Percentiles rank a stretch among this genome's conserved stretches.
Evolutionary conservation across 2,888 invertebrate genomes (phyloP).

Genomic region (Strigamia maritima): DNA sequence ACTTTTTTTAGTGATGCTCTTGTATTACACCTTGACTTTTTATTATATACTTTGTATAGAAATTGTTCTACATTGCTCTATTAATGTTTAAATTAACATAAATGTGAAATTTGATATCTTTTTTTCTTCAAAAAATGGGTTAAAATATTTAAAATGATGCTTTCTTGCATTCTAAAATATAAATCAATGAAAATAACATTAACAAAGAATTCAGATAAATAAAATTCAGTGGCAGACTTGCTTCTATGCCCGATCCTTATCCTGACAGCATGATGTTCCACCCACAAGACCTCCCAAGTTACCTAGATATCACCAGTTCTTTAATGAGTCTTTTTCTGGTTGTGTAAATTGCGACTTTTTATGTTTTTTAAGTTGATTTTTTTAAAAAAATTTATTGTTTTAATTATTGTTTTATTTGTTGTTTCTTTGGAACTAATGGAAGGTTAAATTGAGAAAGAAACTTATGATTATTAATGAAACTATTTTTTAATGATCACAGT

Average conservation of each 20-base stretch:
- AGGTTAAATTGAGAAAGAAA: not conserved
- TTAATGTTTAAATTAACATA: too few species aligned
- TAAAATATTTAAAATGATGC: too few species aligned
- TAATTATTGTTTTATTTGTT: not conserved
- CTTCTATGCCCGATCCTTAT: not conserved
- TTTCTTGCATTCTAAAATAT: too few species aligned
- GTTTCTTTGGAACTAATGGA: not conserved
- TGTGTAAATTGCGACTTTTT: not conserved
- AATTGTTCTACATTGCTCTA: not conserved
- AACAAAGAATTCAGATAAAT: not conserved
- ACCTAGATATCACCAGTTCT: not conserved
- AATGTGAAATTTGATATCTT: not conserved
- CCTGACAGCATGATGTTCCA: not conserved
- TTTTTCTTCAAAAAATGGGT: not conserved
- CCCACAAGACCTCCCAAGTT: slow-evolving; percentile 16
- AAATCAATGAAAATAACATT: not conserved
- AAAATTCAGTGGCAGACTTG: not conserved
- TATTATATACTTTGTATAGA: not conserved
- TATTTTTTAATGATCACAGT: too few species aligned
- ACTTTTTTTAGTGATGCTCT: not conserved
- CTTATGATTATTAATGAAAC: too few species aligned
- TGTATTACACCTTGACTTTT: not conserved
- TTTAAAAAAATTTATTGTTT: not conserved
- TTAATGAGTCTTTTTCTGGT: not conserved
- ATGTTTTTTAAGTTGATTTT: not conserved